Percentiles rank a stretch among this genome's conserved stretches.
Evolutionary conservation across 2,888 invertebrate species (phyloP).

Genomic region (Diploptera punctata): DNA sequence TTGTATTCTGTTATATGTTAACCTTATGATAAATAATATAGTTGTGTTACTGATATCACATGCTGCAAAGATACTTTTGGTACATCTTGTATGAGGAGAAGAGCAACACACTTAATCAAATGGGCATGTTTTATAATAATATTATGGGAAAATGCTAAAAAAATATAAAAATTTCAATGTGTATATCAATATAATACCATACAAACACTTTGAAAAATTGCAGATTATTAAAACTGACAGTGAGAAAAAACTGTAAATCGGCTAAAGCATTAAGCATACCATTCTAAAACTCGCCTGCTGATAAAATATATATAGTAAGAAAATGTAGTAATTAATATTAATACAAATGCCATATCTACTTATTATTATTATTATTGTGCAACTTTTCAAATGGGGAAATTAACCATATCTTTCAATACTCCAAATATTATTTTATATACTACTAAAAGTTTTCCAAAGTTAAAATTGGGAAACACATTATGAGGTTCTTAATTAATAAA

Average conservation of each 20-base stretch:
- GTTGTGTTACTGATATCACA: neutral
- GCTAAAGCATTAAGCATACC: neutral
- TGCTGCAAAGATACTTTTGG: slow-evolving; percentile 8
- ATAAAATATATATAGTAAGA: no score
- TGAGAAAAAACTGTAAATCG: neutral
- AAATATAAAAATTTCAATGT: neutral
- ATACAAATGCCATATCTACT: neutral
- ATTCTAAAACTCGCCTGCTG: neutral
- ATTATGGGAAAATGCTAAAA: slow-evolving; percentile 3
- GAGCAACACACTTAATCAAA: neutral
- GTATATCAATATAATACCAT: neutral
- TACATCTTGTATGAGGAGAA: slow-evolving; percentile 1
- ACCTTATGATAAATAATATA: no score
- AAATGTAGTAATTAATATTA: neutral
- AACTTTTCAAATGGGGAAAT: neutral
- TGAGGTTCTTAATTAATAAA: no score
- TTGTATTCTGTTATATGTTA: no score
- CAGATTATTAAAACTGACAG: neutral
- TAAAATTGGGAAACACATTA: no score
- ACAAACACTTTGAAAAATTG: neutral
- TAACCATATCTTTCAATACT: neutral
- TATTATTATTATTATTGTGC: neutral
- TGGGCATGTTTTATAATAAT: neutral
- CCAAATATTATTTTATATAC: no score
- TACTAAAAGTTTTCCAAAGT: no score